Conservation (phyloP, 2,113 vertebrate genomes). For the Dicentrarchus labrax region DNA sequence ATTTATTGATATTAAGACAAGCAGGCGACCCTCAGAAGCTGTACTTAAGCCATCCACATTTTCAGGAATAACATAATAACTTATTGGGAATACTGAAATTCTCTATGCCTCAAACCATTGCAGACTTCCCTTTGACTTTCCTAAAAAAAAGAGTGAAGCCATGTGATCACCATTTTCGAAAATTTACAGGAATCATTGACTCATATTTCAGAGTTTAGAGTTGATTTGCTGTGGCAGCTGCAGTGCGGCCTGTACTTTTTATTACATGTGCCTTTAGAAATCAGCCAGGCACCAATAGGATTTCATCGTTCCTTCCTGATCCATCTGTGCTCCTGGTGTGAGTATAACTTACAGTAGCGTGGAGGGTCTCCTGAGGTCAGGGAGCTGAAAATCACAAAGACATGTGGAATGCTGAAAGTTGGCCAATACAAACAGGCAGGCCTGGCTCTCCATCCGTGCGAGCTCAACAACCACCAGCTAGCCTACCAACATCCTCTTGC, state of each 20-base stretch:
- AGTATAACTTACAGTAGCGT: slow-evolving; percentile 79
- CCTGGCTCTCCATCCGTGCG: slow-evolving; percentile 71
- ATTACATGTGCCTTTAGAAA: slow-evolving; percentile 49
- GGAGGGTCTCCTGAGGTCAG: slow-evolving; percentile 86
- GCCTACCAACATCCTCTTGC: slow-evolving; percentile 38
- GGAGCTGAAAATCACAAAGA: slow-evolving; percentile 86
- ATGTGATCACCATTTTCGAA: background rate
- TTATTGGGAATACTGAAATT: background rate
- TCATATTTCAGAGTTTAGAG: slow-evolving; percentile 11
- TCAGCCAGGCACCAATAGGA: slow-evolving; percentile 45
- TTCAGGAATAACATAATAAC: background rate
- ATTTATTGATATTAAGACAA: background rate
- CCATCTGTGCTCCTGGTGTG: slow-evolving; percentile 81
- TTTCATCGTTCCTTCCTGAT: slow-evolving; percentile 51
- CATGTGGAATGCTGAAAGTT: slow-evolving; percentile 84
- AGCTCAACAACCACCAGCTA: slow-evolving; percentile 68
- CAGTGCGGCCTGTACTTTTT: slow-evolving; percentile 23
- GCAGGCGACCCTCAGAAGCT: background rate
- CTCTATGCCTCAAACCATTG: background rate
- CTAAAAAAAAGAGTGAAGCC: slow-evolving; percentile 2
- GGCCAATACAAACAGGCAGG: slow-evolving; percentile 84
- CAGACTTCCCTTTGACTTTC: background rate
- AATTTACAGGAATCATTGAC: slow-evolving; percentile 14
- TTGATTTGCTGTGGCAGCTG: slow-evolving; percentile 49
- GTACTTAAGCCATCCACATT: background rate